Evolutionary conservation across 2,888 invertebrate genomes (phyloP), one percentile per base, ranked within the genome.

Genomic region (Machimus atricapillus): DNA sequence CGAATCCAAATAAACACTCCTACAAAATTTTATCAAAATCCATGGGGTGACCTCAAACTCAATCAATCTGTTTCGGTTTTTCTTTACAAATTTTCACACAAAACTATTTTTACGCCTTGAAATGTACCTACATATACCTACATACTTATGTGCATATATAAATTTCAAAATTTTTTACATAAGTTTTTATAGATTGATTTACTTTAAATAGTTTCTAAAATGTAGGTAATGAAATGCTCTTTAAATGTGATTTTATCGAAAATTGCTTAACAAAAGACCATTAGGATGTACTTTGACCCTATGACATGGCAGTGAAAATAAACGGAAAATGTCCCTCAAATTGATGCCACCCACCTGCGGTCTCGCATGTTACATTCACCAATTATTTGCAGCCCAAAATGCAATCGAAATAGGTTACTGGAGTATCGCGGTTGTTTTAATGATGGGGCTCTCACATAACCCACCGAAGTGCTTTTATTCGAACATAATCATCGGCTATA

Each of bases 401-500:
- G 66, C 66, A 66, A 66, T 66, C 66, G 23, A 66, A 23, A 27
- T 66, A 66, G 66, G 66, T 66, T 12, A 66, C 66, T 66, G 27
- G 27, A 23, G 66, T 66, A 66, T 66, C 66, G 66, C 27, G 66
- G 66, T 66, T 23, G 27, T 66, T 66, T 66, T 66, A 66, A 66
- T 66, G 66, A 66, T 23, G 66, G 23, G 66, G 27, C 66, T 27
- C 14, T 66, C 66, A 52, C 23, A 66, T 27, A 27, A 66, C 23
- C 66, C 66, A 66, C 66, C 8, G 2, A 66, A 66, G 23, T 77
- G 85, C 85, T 52, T 87, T 86, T 82, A 76, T 37, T 43, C 23
- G 79, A 81, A 85, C 86, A 86, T 87, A 77, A 88, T 86, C 88
- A 77, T 73, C 23, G 14, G 58, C 85, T 87, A 85, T 88, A 88